Evolutionary conservation across 2,888 invertebrate genomes (phyloP).

Genomic region (Rhaphigaster nebulosa): DNA sequence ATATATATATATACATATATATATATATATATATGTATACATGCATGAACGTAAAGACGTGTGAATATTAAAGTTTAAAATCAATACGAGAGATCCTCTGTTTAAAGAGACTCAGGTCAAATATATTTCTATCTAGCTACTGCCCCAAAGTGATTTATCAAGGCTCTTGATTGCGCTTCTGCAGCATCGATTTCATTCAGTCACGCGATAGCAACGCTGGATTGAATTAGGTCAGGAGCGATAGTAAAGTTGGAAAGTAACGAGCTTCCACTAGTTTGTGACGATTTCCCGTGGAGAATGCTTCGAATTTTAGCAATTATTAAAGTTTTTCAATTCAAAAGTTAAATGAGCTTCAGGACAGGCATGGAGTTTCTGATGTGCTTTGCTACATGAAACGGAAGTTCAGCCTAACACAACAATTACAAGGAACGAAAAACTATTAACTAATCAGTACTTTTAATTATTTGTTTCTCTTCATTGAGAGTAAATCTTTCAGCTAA

Average conservation of each 20-base stretch:
- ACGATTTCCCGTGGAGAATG: background rate
- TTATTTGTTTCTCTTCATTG: no score
- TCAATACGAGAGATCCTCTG: background rate
- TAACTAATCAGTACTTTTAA: no score
- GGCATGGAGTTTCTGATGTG: background rate
- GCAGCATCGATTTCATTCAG: background rate
- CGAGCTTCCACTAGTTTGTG: background rate
- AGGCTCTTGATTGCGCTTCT: slow-evolving; percentile 23
- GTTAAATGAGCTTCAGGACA: background rate
- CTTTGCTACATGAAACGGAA: background rate
- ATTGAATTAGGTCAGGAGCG: slow-evolving; percentile 4
- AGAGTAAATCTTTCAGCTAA: no score
- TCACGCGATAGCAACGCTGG: background rate
- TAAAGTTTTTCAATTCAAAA: slow-evolving; percentile 19
- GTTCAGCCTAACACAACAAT: background rate
- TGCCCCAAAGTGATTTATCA: background rate
- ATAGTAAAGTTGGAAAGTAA: background rate
- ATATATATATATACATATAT: no score
- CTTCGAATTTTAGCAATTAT: slow-evolving; percentile 23
- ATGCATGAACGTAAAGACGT: no score
- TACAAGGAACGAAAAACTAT: background rate
- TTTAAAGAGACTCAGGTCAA: background rate
- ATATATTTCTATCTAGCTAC: background rate
- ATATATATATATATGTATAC: no score
- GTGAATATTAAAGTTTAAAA: no score